Evolutionary conservation across 2,113 vertebrate species (phyloP).

Genomic region (Gallinago undulata): DNA sequence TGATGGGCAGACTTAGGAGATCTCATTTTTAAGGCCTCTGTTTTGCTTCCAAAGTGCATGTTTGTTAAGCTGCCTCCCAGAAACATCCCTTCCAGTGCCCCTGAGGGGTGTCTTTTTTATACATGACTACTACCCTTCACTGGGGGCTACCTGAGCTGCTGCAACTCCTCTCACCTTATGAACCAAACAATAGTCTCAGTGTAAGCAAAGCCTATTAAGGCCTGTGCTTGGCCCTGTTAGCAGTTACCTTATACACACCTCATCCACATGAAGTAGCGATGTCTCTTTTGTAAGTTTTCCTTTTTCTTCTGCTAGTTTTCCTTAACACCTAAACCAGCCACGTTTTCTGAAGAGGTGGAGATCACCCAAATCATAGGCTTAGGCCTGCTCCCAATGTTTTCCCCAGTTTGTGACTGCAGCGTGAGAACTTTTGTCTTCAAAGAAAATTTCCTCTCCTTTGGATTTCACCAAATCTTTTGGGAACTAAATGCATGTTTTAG

Average conservation of each 20-base stretch:
- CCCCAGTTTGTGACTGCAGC: not conserved
- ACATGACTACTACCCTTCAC: not conserved
- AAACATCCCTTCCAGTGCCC: not conserved
- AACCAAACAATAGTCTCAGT: not conserved
- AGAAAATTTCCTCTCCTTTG: not conserved
- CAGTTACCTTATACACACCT: not conserved
- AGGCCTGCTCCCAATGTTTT: not conserved
- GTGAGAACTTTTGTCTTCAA: not conserved
- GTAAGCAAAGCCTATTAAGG: not conserved
- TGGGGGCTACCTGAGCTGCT: not conserved
- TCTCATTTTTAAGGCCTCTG: not conserved
- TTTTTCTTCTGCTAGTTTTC: not conserved
- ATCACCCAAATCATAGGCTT: not conserved
- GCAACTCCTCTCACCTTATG: not conserved
- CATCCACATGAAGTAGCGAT: not conserved
- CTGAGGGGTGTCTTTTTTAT: not conserved
- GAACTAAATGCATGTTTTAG: not conserved
- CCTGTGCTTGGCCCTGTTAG: not conserved
- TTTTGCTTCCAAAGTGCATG: not conserved
- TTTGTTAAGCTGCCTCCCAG: not conserved
- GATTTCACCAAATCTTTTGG: not conserved
- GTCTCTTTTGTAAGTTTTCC: not conserved
- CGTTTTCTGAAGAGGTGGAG: not conserved
- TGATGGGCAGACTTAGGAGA: not conserved
- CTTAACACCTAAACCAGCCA: not conserved